These are phyloP conservation scores for Chironomus tentans DNA, from an alignment of 2,888 invertebrate species.

Conservation along the genomic window DNA sequence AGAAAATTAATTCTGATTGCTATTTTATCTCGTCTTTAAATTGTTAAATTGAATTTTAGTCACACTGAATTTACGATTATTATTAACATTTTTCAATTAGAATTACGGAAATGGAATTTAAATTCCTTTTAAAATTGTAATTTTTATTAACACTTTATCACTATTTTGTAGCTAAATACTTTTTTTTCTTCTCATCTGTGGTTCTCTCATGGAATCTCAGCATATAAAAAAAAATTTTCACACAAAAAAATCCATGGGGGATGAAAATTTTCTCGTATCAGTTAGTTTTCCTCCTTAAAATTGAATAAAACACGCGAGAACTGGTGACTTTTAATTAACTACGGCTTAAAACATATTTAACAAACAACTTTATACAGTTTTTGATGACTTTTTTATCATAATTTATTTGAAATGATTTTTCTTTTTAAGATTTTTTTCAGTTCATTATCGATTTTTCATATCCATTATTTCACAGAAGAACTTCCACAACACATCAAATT, in stretches of 20 bases:
- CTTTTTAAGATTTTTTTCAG: conserved; percentile 17
- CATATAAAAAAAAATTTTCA: not conserved
- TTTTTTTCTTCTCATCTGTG: not conserved
- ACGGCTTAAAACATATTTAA: conserved; percentile 22
- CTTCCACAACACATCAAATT: not conserved
- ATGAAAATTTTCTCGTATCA: not conserved
- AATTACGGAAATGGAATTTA: not conserved
- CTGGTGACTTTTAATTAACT: conserved; percentile 6
- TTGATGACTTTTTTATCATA: conserved; percentile 2
- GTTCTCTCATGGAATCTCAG: not conserved
- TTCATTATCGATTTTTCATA: conserved; percentile 24
- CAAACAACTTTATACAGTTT: conserved; percentile 4
- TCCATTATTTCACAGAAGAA: conserved; percentile 9
- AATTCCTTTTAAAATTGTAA: not conserved
- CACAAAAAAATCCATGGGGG: not conserved
- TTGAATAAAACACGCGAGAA: conserved; percentile 15
- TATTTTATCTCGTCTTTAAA: not conserved
- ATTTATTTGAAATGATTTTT: conserved; percentile 7
- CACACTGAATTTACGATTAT: not conserved
- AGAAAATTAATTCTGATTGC: not conserved
- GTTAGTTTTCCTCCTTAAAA: not conserved
- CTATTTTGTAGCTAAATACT: conserved; percentile 19
- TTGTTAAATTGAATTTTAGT: not conserved
- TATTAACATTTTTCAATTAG: not conserved
- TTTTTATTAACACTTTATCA: conserved; percentile 7